Percentiles rank a stretch among this genome's conserved stretches.
Conservation (phyloP, 2,888 invertebrate species). For the Phengaris alcon region DNA sequence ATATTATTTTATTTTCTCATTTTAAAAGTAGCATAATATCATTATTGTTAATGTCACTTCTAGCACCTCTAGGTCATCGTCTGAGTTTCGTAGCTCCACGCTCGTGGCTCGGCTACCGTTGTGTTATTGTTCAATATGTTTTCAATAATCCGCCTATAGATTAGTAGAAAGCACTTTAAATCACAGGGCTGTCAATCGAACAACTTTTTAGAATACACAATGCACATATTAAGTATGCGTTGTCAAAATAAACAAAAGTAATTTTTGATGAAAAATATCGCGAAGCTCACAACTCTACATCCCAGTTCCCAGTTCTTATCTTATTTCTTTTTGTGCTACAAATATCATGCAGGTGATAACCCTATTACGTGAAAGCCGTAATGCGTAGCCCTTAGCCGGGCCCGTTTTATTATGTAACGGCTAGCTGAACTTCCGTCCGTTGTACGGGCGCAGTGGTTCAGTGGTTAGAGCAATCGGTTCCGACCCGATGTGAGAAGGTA, state of each 20-base stretch:
- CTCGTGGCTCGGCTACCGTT: constrained; percentile 71
- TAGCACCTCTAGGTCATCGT: constrained; percentile 41
- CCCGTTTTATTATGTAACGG: constrained; percentile 12
- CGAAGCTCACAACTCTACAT: not conserved
- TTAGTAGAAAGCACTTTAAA: constrained; percentile 55
- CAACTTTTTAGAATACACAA: too few relatives aligned
- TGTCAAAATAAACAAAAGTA: not conserved
- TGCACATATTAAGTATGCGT: too few relatives aligned
- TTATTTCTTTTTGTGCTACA: not conserved
- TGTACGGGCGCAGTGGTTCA: not conserved
- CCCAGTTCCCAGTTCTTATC: not conserved
- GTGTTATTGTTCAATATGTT: constrained; percentile 76
- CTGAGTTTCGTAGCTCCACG: constrained; percentile 47
- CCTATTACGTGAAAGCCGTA: constrained; percentile 3
- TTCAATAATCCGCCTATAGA: constrained; percentile 72
- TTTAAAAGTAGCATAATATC: not conserved
- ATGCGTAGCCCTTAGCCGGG: constrained; percentile 6
- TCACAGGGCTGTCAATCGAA: not conserved
- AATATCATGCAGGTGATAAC: not conserved
- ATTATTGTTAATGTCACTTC: constrained; percentile 43
- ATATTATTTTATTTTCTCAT: not conserved
- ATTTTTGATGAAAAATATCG: not conserved
- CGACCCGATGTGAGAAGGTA: not conserved
- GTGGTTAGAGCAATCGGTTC: not conserved
- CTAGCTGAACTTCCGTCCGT: constrained; percentile 10